Evolutionary conservation across 1,140 invertebrate species (phyloP).

Genomic region (Platorchestia sp.): DNA sequence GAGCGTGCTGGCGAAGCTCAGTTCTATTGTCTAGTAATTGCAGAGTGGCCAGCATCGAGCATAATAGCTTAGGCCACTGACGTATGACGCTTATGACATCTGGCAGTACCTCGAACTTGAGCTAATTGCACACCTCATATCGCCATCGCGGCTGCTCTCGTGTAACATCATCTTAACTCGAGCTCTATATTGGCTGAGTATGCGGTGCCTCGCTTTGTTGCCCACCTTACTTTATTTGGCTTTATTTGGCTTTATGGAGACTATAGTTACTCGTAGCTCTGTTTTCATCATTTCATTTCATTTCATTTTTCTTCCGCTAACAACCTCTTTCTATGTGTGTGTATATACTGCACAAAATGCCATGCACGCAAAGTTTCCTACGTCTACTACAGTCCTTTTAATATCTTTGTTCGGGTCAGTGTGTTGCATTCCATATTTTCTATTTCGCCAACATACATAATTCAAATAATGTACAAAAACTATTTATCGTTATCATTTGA

Average conservation of each 20-base stretch:
- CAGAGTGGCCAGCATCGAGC: slow-evolving; percentile 40
- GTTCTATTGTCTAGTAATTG: slow-evolving; percentile 49
- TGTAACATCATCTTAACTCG: not conserved
- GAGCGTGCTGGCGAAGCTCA: not conserved
- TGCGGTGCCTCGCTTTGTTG: not conserved
- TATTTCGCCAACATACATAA: not conserved
- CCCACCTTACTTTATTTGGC: not conserved
- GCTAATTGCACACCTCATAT: slow-evolving; percentile 39
- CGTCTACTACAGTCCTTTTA: not conserved
- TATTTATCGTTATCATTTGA: not conserved
- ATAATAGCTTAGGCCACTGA: slow-evolving; percentile 45
- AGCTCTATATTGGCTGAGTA: not conserved
- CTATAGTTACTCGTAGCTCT: not conserved
- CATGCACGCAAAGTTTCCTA: not conserved
- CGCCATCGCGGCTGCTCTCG: not conserved
- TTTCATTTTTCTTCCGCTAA: no score
- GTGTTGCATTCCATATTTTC: not conserved
- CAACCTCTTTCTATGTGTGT: no score
- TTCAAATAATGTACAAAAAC: not conserved
- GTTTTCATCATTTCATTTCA: not conserved
- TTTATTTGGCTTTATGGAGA: not conserved
- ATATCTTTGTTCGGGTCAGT: not conserved
- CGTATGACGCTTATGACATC: slow-evolving; percentile 54
- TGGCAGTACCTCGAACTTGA: slow-evolving; percentile 48
- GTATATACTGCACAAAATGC: no score